Evolutionary conservation across 37 sponge, comb jelly and placozoan species (phyloP), one percentile per base, ranked within the genome.

Genomic region (Chondrosia reniformis): DNA sequence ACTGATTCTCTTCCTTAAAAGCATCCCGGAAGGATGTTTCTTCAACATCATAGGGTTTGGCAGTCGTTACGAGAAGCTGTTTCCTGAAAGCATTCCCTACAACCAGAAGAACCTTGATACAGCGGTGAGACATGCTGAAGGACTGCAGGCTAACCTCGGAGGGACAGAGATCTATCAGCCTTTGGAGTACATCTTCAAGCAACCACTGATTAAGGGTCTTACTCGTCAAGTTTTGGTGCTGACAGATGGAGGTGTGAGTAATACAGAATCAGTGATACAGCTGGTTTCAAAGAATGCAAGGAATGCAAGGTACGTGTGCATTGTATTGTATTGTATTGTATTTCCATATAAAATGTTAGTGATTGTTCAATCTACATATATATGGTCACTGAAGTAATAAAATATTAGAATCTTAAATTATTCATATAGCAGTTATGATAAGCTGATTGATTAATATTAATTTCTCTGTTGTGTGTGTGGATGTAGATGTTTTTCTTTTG

Each of bases 11-110:
- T 87, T 91, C 78, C 85, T 91, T 37, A 86, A 83, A 67, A 91
- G 91, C 75, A 72, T 91, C 6, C 84, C 88, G 7, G 75, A 80
- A 37, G 88, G 83, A 4, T 84, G 85, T 46, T 74, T 38, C 76
- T 91, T 91, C 82, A 91, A 91, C 75, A 80, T 91, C 45, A 86
- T 87, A 42, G 85, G 88, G 61, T 87, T 87, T 78, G 92, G 92
- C 12, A 62, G 78, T 24, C 4, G 61, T 0, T 87, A 78, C 54
- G 66, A 65, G 64, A 54, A 62, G 41, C 79, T 91, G 41, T 91
- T 91, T 59, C 76, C 81, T 25, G 21, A 41, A 13, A 91, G 92
- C 58, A 64, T 75, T 42, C 67, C 83, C 21, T 91, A 91, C 41
- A 46, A 63, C 46, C 87, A 91, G 76, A 45, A 73, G 44, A 79